These are phyloP conservation scores for Phocides pigmalion DNA, from an alignment of 1,140 invertebrate species.

Conservation along the genomic window DNA sequence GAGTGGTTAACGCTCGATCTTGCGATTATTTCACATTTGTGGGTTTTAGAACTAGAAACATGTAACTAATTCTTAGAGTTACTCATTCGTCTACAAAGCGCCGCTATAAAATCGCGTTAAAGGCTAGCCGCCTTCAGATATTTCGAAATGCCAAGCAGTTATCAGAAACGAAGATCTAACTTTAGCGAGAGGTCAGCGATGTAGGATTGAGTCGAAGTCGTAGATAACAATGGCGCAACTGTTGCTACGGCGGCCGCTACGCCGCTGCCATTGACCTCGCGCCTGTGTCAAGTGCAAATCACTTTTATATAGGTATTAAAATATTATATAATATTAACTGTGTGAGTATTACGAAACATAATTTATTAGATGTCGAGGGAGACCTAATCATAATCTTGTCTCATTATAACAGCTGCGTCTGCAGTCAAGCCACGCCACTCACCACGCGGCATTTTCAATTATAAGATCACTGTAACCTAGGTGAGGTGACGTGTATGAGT, in stretches of 20 bases:
- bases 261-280: slow-evolving; percentile 63
- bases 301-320: slow-evolving; percentile 30
- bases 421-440: too few relatives aligned
- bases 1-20: too few relatives aligned
- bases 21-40: too few relatives aligned
- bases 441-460: too few relatives aligned
- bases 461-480: too few relatives aligned
- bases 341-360: too few relatives aligned
- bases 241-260: slow-evolving; percentile 51
- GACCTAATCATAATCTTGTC: too few relatives aligned
- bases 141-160: slow-evolving; percentile 29
- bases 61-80: background rate
- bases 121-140: slow-evolving; percentile 17
- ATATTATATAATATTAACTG: too few relatives aligned
- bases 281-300: slow-evolving; percentile 68
- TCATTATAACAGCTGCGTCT: too few relatives aligned
- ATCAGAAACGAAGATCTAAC: slow-evolving; percentile 26
- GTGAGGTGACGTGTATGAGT: too few relatives aligned
- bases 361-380: too few relatives aligned
- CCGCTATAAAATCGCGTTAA: slow-evolving; percentile 21
- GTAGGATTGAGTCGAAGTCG: slow-evolving; percentile 41
- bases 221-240: slow-evolving; percentile 52
- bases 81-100: background rate
- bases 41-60: too few relatives aligned
- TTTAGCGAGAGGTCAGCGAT: slow-evolving; percentile 51